phyloP scores from a whole-genome alignment of 64 coral and sea anemone species.

The Platygyra sinensis region DNA sequence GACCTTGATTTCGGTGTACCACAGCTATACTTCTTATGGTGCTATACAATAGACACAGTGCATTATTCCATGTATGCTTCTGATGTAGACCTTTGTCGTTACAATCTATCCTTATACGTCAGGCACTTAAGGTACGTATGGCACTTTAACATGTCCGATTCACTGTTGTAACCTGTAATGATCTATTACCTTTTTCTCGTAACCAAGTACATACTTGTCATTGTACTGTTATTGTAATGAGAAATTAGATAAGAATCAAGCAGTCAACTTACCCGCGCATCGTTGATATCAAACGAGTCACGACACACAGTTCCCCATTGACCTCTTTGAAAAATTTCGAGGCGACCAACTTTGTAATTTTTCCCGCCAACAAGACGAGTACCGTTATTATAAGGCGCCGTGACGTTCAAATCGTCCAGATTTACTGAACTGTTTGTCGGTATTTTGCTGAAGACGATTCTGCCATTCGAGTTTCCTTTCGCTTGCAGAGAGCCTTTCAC shows the following conservation, averaged over 20 bases:
- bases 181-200: background rate
- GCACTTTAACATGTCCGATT: no score
- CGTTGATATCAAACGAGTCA: slow-evolving; percentile 37
- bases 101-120: no score
- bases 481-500: slow-evolving; percentile 58
- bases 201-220: background rate
- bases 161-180: background rate
- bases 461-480: slow-evolving; percentile 29
- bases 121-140: no score
- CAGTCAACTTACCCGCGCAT: slow-evolving; percentile 32
- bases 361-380: slow-evolving; percentile 55
- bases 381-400: slow-evolving; percentile 32
- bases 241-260: slow-evolving; percentile 1
- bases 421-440: slow-evolving; percentile 43
- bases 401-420: slow-evolving; percentile 35
- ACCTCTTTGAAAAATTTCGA: slow-evolving; percentile 56
- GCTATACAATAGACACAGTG: no score
- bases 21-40: no score
- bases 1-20: no score
- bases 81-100: no score
- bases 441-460: slow-evolving; percentile 53
- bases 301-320: slow-evolving; percentile 68
- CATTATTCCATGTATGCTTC: no score
- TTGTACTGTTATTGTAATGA: background rate
- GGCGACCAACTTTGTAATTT: slow-evolving; percentile 51